A percentile compares a stretch with the other conserved stretches of the same genome.
These are phyloP conservation scores for Liasis olivaceus DNA, from an alignment of 2,797 vertebrate species.

Conservation along the genomic window DNA sequence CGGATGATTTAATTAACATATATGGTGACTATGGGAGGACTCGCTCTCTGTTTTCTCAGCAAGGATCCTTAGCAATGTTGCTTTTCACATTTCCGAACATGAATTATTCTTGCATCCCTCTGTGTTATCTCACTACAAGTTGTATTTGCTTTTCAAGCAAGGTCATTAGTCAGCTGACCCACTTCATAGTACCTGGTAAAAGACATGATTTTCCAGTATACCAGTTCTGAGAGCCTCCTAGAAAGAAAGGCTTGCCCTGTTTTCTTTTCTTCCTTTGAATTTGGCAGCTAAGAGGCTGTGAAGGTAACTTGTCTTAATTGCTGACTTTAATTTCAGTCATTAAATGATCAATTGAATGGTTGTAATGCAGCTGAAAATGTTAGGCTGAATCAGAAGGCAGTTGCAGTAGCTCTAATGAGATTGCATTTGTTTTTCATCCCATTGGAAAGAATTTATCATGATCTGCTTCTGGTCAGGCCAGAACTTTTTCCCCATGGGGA, in stretches of 20 bases:
- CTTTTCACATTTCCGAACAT: slow-evolving; percentile 34
- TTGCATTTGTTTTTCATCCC: slow-evolving; percentile 45
- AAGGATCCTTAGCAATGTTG: slow-evolving; percentile 37
- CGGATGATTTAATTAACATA: neutral
- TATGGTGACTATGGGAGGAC: rapidly evolving
- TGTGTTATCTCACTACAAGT: slow-evolving; percentile 44
- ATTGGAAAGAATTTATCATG: slow-evolving; percentile 48
- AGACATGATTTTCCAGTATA: slow-evolving; percentile 40
- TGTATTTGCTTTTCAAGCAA: slow-evolving; percentile 71
- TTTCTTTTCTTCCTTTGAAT: slow-evolving; percentile 14
- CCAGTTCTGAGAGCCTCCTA: slow-evolving; percentile 50
- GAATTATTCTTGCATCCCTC: slow-evolving; percentile 46
- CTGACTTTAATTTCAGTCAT: slow-evolving; percentile 31
- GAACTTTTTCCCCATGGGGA: slow-evolving; percentile 15
- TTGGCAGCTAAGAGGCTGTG: slow-evolving; percentile 39
- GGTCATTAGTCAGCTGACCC: slow-evolving; percentile 75
- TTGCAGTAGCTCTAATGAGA: slow-evolving; percentile 50
- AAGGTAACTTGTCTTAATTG: slow-evolving; percentile 49
- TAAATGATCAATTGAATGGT: slow-evolving; percentile 63
- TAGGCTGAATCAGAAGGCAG: slow-evolving; percentile 47
- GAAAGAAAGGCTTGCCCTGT: slow-evolving; percentile 33
- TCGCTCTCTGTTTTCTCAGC: slow-evolving; percentile 14
- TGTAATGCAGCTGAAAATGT: slow-evolving; percentile 73
- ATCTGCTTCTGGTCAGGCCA: slow-evolving; percentile 41
- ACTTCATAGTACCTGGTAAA: slow-evolving; percentile 62